A percentile compares a stretch with the other conserved stretches of the same genome.
These are phyloP conservation scores for Cinara cedri DNA, from an alignment of 2,888 invertebrate genomes.

Conservation along the genomic window DNA sequence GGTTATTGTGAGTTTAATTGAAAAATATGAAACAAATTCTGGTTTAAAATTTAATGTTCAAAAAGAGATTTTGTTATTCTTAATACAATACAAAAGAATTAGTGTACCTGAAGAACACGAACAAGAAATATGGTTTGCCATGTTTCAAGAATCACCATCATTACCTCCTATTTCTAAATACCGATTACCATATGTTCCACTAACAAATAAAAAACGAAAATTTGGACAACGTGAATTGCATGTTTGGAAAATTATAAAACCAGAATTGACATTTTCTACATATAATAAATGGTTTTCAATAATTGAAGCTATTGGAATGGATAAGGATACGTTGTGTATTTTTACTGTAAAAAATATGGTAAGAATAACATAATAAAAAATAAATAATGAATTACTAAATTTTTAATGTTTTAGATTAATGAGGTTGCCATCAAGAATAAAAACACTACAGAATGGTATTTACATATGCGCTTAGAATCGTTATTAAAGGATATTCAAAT, in stretches of 20 bases:
- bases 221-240: slow-evolving; percentile 61
- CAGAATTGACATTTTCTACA: slow-evolving; percentile 65
- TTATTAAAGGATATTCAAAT: slow-evolving; percentile 63
- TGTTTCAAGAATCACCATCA: slow-evolving; percentile 63
- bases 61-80: slow-evolving; percentile 53
- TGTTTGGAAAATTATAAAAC: slow-evolving; percentile 58
- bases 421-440: slow-evolving; percentile 29
- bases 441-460: slow-evolving; percentile 61
- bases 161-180: slow-evolving; percentile 65
- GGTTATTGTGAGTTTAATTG: slow-evolving; percentile 63
- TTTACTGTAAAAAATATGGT: slow-evolving; percentile 65
- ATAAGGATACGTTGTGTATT: slow-evolving; percentile 65
- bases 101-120: slow-evolving; percentile 65
- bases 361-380: slow-evolving; percentile 44
- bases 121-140: slow-evolving; percentile 65
- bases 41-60: slow-evolving; percentile 62
- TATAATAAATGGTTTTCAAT: slow-evolving; percentile 66
- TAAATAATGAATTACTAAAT: not conserved
- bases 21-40: slow-evolving; percentile 61
- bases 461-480: slow-evolving; percentile 62
- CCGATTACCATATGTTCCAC: slow-evolving; percentile 64
- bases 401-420: slow-evolving; percentile 56
- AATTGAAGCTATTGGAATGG: slow-evolving; percentile 63
- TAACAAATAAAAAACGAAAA: slow-evolving; percentile 44
- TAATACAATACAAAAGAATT: slow-evolving; percentile 52